Evolutionary conservation across 64 coral and sea anemone species (phyloP), one percentile per base, ranked within the genome.

Genomic region (Montipora efflorescens): DNA sequence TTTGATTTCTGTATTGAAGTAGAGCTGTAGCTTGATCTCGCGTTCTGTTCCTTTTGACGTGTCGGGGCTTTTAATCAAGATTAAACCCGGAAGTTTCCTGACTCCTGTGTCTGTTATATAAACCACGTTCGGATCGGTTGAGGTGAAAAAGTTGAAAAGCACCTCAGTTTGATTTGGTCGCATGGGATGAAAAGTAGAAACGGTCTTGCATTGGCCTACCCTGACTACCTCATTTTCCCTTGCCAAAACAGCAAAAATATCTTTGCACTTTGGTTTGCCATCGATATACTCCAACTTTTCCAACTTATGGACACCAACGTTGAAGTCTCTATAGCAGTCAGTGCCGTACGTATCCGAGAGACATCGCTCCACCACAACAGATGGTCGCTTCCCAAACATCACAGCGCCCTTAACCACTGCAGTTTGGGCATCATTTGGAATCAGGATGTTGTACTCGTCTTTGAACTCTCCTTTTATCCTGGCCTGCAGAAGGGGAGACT

Each of bases 371-470:
- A 81, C 49, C 48, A 91, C 47, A 57, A 75, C 80, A 12, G 82
- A 10, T 57, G 90, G 90, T 44, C 79, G 66, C 62, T 74, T 79
- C 21, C 78, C 90, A 74, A 82, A 91, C 90, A 91, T 91, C 14
- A 82, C 90, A 18, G 90, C 90, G n/a, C 90, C 90, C 28, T 91
- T 81, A 0, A 91, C 90, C 19, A 91, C 90, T 59, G 90, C 90
- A 3, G 81, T 74, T 36, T 58, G 67, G 3, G 90, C 90, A 15
- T 91, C 78, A 44, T 82, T n/a, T 61, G 90, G 90, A 36, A 91
- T 74, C 2, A 91, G 67, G 52, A 91, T 46, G 7, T n/a, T 78
- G 58, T 80, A 90, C 7, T 28, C 22, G 1, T 12, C 14, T 18
- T 48, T 23, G 25, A 91, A 91, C 20, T 74, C 20, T 75, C 47